Percentiles rank a stretch among this genome's conserved stretches.
These are phyloP conservation scores for Rhogogaster chlorosoma DNA, from an alignment of 2,888 invertebrate genomes.

Conservation along the genomic window DNA sequence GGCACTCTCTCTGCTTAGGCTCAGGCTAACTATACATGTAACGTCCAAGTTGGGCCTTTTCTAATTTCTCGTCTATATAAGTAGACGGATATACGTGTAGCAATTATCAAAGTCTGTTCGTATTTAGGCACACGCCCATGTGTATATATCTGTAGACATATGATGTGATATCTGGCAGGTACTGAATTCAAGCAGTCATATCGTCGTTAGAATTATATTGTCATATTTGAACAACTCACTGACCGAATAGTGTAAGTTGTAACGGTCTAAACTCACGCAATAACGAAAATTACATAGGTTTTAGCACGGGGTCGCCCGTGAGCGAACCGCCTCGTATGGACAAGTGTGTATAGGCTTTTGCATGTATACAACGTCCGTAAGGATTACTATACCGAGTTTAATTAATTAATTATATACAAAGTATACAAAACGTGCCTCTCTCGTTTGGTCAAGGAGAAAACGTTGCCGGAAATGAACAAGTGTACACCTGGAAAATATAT, in stretches of 20 bases:
- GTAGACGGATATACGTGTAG: not conserved
- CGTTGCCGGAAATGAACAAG: slow-evolving; percentile 13
- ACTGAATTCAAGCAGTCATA: not conserved
- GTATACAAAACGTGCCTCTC: not conserved
- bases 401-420: slow-evolving; percentile 19
- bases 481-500: not conserved
- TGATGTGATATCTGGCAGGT: too few relatives aligned
- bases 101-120: too few relatives aligned
- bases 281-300: not conserved
- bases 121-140: too few relatives aligned
- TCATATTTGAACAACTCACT: too few relatives aligned
- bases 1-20: not conserved
- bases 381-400: slow-evolving; percentile 4
- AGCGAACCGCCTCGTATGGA: not conserved
- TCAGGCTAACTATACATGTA: not conserved
- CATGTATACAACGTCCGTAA: not conserved
- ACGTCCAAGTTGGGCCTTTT: not conserved
- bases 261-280: not conserved
- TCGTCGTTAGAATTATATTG: not conserved
- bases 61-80: not conserved
- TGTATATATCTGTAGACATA: too few relatives aligned
- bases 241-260: not conserved
- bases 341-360: not conserved
- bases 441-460: slow-evolving; percentile 2
- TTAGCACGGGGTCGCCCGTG: not conserved